Evolutionary conservation across 2,888 invertebrate genomes (phyloP), one percentile per base, ranked within the genome.

Genomic region (Deilephila elpenor): DNA sequence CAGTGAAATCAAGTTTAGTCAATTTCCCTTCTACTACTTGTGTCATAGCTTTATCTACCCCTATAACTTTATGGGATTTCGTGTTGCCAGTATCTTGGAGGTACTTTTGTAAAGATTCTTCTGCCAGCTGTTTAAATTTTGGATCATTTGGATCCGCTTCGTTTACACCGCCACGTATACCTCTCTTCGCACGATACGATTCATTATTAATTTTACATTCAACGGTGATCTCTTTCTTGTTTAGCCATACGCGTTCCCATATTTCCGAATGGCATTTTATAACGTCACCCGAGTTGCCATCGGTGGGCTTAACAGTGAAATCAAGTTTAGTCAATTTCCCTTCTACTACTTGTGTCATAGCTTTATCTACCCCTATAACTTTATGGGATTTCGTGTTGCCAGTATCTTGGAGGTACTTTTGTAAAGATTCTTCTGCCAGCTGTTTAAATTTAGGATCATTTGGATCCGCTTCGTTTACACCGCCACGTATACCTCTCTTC

Each of bases 221-320:
- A 19, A 84, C 83, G 74, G 75, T 74, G 34, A 83, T 82, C 51
- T 80, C 74, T 76, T 80, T 84, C 20, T 74, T 77, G 3, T 83
- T 71, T 59, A 77, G 56, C 83, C 78, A 96, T 0, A 94, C 89
- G 72, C 90, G 92, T 32, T 96, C 94, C 96, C 96, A 96, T 59
- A 96, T 90, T 53, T 86, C 78, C 34, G 96, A 89, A 44, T 88
- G 75, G 77, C 96, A 96, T 25, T 71, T 75, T 5, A 81, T 77
- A 5, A 72, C 62, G 92, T 80, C 77, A 91, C 70, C 60, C 14
- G 74, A 44, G 20, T 34, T 59, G 11, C 72, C 61, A 19, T 25
- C 20, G 1, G 53, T 71, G 0, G 79, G 76, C 3, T 71, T 71
- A 8, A 79, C 78, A n/a, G 74, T 75, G 61, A 84, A 84, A 59